Percentiles rank a stretch among this genome's conserved stretches.
phyloP scores from a whole-genome alignment of 2,888 invertebrate genomes.

The Napeogenes sylphis region DNA sequence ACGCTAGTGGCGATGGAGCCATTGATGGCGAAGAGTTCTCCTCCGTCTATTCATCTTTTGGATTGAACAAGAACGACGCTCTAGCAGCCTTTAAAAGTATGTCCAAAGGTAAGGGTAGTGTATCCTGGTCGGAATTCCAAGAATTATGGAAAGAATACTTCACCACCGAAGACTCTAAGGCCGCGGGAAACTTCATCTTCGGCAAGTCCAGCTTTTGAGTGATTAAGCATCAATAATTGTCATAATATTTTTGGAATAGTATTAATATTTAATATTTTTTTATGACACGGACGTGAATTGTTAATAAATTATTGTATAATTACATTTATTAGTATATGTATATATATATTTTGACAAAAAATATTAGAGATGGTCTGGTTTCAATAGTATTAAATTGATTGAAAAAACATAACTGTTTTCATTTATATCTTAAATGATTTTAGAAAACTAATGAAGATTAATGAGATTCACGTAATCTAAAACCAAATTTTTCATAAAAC shows the following conservation, averaged over 20 bases:
- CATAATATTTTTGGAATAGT: background rate
- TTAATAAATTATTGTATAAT: background rate
- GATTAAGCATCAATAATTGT: background rate
- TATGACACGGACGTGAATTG: background rate
- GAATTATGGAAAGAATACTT: constrained; percentile 91
- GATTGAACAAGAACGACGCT: constrained; percentile 84
- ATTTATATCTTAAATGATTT: no score
- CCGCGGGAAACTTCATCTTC: constrained; percentile 92
- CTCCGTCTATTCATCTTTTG: constrained; percentile 88
- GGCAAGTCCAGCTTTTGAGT: constrained; percentile 84
- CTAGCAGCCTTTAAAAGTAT: constrained; percentile 87
- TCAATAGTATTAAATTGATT: no score
- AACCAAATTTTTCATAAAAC: no score
- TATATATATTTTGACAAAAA: no score
- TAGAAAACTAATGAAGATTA: no score
- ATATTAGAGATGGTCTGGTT: no score
- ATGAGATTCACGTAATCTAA: no score
- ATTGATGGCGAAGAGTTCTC: constrained; percentile 91
- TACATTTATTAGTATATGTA: background rate
- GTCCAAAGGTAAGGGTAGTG: constrained; percentile 83
- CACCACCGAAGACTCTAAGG: constrained; percentile 84
- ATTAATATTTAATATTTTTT: background rate
- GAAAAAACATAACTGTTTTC: no score
- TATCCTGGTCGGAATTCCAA: constrained; percentile 86
- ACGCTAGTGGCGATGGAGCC: constrained; percentile 85